Percentiles rank a stretch among this genome's conserved stretches.
Evolutionary conservation across 2,888 invertebrate genomes (phyloP).

Genomic region (Tolmerus cingulatus): DNA sequence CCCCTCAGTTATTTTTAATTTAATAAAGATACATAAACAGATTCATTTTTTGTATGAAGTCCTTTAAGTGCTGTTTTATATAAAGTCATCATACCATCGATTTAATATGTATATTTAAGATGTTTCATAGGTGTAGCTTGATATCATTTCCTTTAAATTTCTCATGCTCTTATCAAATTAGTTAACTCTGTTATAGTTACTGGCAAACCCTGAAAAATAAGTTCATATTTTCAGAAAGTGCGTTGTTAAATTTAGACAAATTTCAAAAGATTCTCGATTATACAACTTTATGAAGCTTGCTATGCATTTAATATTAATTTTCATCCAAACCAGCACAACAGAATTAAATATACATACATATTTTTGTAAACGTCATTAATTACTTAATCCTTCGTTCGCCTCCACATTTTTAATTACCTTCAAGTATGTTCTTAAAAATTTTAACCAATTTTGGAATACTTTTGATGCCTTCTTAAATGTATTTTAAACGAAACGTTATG

Average conservation of each 20-base stretch:
- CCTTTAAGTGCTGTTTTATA: no score
- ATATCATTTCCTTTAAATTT: not conserved
- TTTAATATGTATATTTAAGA: not conserved
- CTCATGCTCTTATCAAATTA: no score
- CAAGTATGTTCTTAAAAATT: not conserved
- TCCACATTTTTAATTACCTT: no score
- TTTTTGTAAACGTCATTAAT: not conserved
- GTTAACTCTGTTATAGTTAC: no score
- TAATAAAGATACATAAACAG: no score
- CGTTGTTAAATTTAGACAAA: not conserved
- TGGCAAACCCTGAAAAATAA: no score
- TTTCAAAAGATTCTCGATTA: not conserved
- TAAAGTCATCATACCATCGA: not conserved
- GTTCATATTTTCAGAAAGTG: no score
- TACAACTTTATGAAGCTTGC: not conserved
- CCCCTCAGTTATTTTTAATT: not conserved
- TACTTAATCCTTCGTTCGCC: not conserved
- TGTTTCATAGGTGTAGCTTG: not conserved
- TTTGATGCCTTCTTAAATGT: not conserved
- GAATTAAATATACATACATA: not conserved
- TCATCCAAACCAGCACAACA: not conserved
- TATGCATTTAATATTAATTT: not conserved
- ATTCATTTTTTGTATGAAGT: no score
- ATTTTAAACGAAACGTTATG: not conserved
- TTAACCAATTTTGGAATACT: not conserved